These are phyloP conservation scores for Atrichornis clamosus DNA, from an alignment of 2,113 vertebrate species.

Conservation along the genomic window DNA sequence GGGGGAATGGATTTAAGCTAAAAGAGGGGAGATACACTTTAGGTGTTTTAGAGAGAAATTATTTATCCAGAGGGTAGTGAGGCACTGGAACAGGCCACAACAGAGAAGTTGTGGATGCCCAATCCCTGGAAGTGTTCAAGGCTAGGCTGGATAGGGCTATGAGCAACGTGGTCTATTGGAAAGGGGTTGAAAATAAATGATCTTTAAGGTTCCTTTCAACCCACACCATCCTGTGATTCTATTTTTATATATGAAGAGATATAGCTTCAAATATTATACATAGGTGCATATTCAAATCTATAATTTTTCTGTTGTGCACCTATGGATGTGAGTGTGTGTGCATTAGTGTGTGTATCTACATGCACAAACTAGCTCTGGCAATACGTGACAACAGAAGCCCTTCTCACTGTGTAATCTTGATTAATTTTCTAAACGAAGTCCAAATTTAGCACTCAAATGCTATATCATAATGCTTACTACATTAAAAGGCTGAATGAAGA, in stretches of 20 bases:
- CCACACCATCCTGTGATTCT: background rate
- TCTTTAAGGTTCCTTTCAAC: background rate
- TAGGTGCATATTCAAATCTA: background rate
- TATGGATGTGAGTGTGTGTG: too few relatives aligned
- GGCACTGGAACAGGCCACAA: background rate
- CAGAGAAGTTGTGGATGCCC: background rate
- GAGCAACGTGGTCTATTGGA: background rate
- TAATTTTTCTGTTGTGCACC: background rate
- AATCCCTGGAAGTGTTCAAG: background rate
- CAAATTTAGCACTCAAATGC: background rate
- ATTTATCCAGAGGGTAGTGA: background rate
- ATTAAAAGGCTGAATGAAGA: background rate
- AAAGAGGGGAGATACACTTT: background rate
- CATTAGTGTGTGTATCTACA: background rate
- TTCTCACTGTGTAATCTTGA: background rate
- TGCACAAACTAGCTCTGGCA: background rate
- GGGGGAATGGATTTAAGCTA: background rate
- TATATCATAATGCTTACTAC: background rate
- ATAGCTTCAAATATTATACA: background rate
- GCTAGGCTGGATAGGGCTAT: background rate
- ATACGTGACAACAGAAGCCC: background rate
- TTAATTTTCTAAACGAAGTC: background rate
- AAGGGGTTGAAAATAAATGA: background rate
- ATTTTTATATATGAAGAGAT: background rate
- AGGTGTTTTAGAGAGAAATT: background rate